Percentiles rank a stretch among this genome's conserved stretches.
Evolutionary conservation across 1,140 invertebrate genomes (phyloP).

Genomic region (Geopemphigus sp.): DNA sequence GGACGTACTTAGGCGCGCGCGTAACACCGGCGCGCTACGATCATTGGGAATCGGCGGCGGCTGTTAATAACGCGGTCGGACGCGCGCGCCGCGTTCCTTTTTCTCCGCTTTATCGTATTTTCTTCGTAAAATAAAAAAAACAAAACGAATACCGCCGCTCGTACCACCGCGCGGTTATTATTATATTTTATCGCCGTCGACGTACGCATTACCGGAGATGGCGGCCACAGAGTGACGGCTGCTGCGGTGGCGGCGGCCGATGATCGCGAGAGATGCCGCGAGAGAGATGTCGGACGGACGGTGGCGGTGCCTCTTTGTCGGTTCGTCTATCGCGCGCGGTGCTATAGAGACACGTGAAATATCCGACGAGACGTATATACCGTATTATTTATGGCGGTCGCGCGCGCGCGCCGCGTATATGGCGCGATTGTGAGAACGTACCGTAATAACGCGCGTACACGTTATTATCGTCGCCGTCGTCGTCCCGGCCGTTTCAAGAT

Average conservation of each 20-base stretch:
- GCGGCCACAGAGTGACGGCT: background rate
- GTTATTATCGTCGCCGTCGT: too few relatives aligned
- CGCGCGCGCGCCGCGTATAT: background rate
- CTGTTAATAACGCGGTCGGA: conserved; percentile 22
- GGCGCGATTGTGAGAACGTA: background rate
- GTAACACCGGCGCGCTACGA: background rate
- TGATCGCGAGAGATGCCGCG: conserved; percentile 16
- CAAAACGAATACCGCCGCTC: background rate
- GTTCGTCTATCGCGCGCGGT: conserved; percentile 3
- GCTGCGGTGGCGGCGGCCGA: background rate
- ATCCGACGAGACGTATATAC: background rate
- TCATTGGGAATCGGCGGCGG: background rate
- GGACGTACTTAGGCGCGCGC: too few relatives aligned
- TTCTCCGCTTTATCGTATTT: background rate
- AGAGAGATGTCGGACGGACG: conserved; percentile 6
- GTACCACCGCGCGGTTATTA: background rate
- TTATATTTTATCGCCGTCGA: background rate
- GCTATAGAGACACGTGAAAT: background rate
- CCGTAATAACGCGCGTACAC: too few relatives aligned
- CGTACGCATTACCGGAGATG: conserved; percentile 2
- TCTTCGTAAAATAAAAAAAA: background rate
- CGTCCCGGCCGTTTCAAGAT: too few relatives aligned
- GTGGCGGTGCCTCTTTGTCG: background rate
- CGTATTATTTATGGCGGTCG: background rate
- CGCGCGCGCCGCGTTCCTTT: background rate